A percentile compares a stretch with the other conserved stretches of the same genome.
phyloP scores from a whole-genome alignment of 1,140 invertebrate species.

The Akabosia matsudoensis region DNA sequence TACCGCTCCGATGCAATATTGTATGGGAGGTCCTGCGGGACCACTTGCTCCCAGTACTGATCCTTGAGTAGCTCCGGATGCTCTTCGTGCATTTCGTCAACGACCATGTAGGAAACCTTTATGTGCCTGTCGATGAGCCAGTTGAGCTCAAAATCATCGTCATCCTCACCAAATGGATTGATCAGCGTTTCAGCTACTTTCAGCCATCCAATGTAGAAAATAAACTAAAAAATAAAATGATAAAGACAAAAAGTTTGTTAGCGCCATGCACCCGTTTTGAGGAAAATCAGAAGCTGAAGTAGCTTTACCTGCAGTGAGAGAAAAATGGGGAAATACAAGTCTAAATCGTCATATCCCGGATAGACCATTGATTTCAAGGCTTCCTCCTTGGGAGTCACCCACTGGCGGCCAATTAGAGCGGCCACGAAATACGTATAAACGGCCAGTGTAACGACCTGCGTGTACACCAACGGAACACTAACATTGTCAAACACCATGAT shows the following conservation, averaged over 20 bases:
- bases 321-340: constrained; percentile 90
- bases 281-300: no score
- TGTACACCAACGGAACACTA: constrained; percentile 94
- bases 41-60: constrained; percentile 86
- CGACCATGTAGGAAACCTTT: constrained; percentile 86
- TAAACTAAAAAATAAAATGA: constrained; percentile 82
- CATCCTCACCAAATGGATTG: constrained; percentile 90
- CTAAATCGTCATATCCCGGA: constrained; percentile 63
- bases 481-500: constrained; percentile 91
- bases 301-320: constrained; percentile 86
- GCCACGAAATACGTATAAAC: constrained; percentile 89
- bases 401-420: constrained; percentile 76
- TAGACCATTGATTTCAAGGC: constrained; percentile 31
- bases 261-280: no score
- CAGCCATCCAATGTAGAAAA: constrained; percentile 94
- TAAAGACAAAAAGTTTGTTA: no score
- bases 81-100: constrained; percentile 86
- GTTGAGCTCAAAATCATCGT: constrained; percentile 89
- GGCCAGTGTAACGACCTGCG: constrained; percentile 90
- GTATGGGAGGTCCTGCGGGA: constrained; percentile 81
- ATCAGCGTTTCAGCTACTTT: constrained; percentile 92
- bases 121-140: constrained; percentile 87
- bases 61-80: constrained; percentile 81
- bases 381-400: constrained; percentile 61
- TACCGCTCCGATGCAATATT: constrained; percentile 80